phyloP scores from a whole-genome alignment of 92 coral and sea anemone genomes.

The Scolanthus callimorphus region DNA sequence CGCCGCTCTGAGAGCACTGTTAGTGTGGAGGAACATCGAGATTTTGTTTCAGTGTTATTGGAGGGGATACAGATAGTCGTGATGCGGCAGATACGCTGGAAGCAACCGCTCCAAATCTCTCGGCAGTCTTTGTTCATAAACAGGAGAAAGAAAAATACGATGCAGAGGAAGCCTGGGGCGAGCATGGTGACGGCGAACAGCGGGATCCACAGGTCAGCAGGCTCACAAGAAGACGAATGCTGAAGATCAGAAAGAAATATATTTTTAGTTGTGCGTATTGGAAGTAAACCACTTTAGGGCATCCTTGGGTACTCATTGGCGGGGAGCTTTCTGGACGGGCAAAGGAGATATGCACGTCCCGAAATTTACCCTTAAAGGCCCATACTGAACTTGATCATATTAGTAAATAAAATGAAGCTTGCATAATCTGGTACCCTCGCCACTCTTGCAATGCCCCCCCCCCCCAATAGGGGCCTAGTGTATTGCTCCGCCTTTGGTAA shows the following conservation, averaged over 20 bases:
- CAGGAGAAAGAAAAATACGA: slow-evolving; percentile 72
- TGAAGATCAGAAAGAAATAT: slow-evolving; percentile 11
- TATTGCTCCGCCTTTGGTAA: too few relatives aligned
- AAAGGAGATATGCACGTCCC: too few relatives aligned
- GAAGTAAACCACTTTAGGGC: too few relatives aligned
- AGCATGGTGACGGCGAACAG: slow-evolving; percentile 53
- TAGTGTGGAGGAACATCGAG: slow-evolving; percentile 66
- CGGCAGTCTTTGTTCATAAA: slow-evolving; percentile 94
- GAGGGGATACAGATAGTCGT: slow-evolving; percentile 12
- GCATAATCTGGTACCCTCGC: too few relatives aligned
- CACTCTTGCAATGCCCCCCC: too few relatives aligned
- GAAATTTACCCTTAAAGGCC: too few relatives aligned
- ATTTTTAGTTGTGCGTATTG: too few relatives aligned
- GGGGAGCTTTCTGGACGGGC: too few relatives aligned
- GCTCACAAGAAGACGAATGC: slow-evolving; percentile 43
- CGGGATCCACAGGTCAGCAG: slow-evolving; percentile 43
- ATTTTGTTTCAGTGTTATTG: slow-evolving; percentile 29
- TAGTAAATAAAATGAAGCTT: too few relatives aligned
- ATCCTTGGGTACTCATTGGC: too few relatives aligned
- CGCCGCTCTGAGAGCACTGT: slow-evolving; percentile 48
- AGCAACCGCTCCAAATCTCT: slow-evolving; percentile 63
- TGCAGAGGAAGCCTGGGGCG: slow-evolving; percentile 89
- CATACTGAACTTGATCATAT: too few relatives aligned
- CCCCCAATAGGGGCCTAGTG: too few relatives aligned
- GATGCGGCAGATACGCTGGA: slow-evolving; percentile 23